Conservation (phyloP, 2,113 vertebrate genomes). For the Tetrax tetrax region DNA sequence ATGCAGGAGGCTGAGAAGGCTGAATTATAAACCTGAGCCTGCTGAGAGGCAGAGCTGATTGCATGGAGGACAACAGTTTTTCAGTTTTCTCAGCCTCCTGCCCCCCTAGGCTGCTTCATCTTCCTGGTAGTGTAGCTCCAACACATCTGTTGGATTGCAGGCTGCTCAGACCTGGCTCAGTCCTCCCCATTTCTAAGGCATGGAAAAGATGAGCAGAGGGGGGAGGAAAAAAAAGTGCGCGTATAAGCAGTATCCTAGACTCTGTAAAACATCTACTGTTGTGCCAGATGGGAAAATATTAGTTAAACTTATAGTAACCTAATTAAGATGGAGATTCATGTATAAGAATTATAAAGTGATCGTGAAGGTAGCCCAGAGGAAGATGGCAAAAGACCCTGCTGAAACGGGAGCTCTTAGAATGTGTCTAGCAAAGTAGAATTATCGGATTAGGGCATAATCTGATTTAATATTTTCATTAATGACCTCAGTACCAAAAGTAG, state of each 20-base stretch:
- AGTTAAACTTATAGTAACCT: not conserved
- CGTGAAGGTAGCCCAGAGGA: not conserved
- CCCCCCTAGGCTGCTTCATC: not conserved
- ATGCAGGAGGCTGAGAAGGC: not conserved
- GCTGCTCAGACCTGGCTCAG: not conserved
- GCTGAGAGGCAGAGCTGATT: not conserved
- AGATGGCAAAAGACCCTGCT: not conserved
- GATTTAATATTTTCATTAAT: not conserved
- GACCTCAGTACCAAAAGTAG: not conserved
- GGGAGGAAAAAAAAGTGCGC: rapidly evolving
- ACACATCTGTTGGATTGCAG: not conserved
- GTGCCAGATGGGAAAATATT: not conserved
- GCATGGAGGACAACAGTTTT: not conserved
- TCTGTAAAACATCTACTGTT: not conserved
- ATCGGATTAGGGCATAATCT: not conserved
- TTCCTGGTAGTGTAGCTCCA: not conserved
- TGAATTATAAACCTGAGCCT: not conserved
- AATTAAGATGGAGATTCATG: not conserved
- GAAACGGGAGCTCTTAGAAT: not conserved
- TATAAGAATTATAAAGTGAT: not conserved
- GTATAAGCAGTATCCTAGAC: not conserved
- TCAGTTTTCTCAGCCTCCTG: not conserved
- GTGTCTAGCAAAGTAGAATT: not conserved
- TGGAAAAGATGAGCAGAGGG: not conserved
- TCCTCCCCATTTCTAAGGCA: not conserved